Base-by-base conservation (phyloP, 2,888 invertebrate species). In the Hedychridium roseum region DNA sequence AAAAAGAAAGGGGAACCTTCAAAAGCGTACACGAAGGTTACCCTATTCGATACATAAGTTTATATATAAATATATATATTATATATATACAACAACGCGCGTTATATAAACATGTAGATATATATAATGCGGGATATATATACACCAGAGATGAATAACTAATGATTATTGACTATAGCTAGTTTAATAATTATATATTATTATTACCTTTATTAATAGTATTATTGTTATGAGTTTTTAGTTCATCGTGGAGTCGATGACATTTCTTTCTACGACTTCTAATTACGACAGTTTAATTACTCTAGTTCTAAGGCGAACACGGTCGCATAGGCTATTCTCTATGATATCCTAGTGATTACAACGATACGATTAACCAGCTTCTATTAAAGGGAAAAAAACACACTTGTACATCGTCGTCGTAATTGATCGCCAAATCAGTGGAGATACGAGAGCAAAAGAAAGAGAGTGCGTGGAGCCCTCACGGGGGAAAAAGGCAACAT, bases 161-260 rank as follows among this genome's bases (percentile, higher is more conserved):
- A 43, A 35, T 47, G 37, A 50, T 28, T 44, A 49, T 50, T 51
- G 34, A 47, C 32, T 31, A 20, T 42, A 37, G 26, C 17, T 21
- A 40, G 30, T 23, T 40, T 28, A 42, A 38, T 20, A 43, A 16
- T 31, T 37, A 30, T 42, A 49, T 43, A 50, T 54, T 36, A 56
- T 46, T 45, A 43, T 53, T 39, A 55, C 32, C 15, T 27, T 45
- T 28, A 57, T 50, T 54, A 50, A 45, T 57, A 55, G 57, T 63
- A 57, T 63, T 63, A 58, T 63, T 63, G 52, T 62, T 67, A 60
- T 43, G 51, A 57, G 27, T 60, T 56, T 57, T 64, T 58, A 57
- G 50, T 62, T 55, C 43, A 49, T 60, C 50, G 45, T 59, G 60
- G 47, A 53, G 45, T 41, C 40, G 59, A 53, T 54, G 36, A 37